Evolutionary conservation across 2,888 invertebrate genomes (phyloP).

Genomic region (Drosophila glabriapex): DNA sequence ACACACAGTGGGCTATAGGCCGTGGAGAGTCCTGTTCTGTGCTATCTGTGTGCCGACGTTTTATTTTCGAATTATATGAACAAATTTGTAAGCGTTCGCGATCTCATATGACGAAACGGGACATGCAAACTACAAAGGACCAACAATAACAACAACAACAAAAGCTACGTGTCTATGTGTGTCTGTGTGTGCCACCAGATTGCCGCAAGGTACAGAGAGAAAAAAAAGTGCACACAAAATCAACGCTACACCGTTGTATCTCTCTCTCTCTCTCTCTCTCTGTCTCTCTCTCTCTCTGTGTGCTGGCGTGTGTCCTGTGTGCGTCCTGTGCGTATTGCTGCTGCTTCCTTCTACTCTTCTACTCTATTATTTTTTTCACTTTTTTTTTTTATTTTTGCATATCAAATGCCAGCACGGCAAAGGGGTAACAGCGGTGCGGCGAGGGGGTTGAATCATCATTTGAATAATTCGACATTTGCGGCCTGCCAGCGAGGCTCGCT

Average conservation of each 20-base stretch:
- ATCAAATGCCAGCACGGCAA: slow-evolving; percentile 63
- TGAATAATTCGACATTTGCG: slow-evolving; percentile 80
- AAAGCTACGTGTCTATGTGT: slow-evolving; percentile 10
- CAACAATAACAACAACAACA: slow-evolving; percentile 44
- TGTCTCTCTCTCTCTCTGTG: slow-evolving; percentile 45
- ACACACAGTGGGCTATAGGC: slow-evolving; percentile 23
- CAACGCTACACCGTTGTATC: slow-evolving; percentile 64
- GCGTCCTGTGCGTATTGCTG: slow-evolving; percentile 57
- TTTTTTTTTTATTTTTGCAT: slow-evolving; percentile 55
- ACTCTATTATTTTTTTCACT: neutral
- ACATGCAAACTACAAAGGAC: slow-evolving; percentile 79
- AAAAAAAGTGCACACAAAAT: slow-evolving; percentile 73
- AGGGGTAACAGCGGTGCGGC: slow-evolving; percentile 46
- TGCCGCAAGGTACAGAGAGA: slow-evolving; percentile 68
- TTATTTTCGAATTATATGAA: slow-evolving; percentile 78
- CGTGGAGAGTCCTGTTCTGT: slow-evolving; percentile 52
- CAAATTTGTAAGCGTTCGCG: slow-evolving; percentile 79
- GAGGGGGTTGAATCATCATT: slow-evolving; percentile 79
- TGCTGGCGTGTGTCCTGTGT: slow-evolving; percentile 61
- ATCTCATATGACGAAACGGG: slow-evolving; percentile 82
- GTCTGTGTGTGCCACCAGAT: slow-evolving; percentile 68
- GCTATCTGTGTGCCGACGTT: slow-evolving; percentile 34
- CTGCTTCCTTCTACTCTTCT: slow-evolving; percentile 21
- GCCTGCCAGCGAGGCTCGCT: slow-evolving; percentile 55
- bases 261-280: slow-evolving; percentile 61